phyloP scores from a whole-genome alignment of 2,888 invertebrate species.

The Eupithecia tripunctaria region DNA sequence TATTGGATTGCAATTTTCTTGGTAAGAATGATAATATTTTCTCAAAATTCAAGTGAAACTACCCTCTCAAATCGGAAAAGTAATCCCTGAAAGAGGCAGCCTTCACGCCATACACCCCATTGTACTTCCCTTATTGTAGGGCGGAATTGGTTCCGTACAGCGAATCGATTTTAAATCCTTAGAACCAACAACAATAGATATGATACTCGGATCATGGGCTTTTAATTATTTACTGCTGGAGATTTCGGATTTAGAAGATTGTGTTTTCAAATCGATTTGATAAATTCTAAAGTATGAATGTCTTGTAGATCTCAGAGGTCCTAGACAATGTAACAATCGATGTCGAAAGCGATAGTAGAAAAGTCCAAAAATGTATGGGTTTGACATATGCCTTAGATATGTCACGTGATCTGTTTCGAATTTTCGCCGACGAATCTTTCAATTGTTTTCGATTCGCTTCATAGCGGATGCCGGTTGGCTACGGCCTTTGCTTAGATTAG shows the following conservation, averaged over 20 bases:
- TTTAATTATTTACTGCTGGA: conserved; percentile 51
- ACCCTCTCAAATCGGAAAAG: conserved; percentile 12
- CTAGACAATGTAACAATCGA: no score
- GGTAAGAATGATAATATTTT: no score
- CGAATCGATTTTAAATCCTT: conserved; percentile 81
- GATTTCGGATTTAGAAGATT: conserved; percentile 18
- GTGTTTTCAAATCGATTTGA: not conserved
- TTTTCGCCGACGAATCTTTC: no score
- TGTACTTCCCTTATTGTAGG: conserved; percentile 77
- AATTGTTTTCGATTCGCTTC: no score
- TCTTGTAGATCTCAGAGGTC: no score
- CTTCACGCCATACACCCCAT: conserved; percentile 70
- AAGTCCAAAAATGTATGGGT: no score
- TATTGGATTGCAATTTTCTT: no score
- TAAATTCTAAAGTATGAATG: not conserved
- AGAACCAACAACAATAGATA: conserved; percentile 76
- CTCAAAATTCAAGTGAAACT: conserved; percentile 1
- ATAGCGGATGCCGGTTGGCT: no score
- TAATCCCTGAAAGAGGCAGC: conserved; percentile 72
- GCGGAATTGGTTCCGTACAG: conserved; percentile 75
- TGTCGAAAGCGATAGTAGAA: no score
- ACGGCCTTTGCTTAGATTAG: no score
- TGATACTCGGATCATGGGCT: conserved; percentile 69
- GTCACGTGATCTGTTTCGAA: no score
- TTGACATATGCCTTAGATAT: no score